Evolutionary conservation across 2,113 vertebrate species (phyloP).

Genomic region (Mustela nigripes): DNA sequence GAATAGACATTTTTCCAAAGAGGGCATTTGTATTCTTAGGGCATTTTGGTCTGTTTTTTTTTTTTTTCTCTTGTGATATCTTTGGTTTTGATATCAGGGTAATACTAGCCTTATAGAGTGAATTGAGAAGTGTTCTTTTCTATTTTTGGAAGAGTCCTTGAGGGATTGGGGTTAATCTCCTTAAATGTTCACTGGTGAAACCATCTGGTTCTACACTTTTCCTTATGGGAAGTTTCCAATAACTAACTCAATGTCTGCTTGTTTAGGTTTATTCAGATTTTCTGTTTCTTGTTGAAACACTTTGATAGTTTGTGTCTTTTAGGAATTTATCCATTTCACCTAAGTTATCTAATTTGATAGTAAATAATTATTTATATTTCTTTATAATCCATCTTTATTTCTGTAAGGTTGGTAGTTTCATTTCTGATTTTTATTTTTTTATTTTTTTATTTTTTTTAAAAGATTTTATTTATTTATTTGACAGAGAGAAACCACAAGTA

Average conservation of each 20-base stretch:
- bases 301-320: conserved; percentile 21
- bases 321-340: background rate
- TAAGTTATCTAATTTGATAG: background rate
- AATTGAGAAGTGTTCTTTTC: background rate
- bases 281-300: background rate
- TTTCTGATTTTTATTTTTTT: background rate
- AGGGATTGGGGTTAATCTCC: background rate
- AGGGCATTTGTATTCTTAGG: background rate
- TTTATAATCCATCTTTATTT: conserved; percentile 28
- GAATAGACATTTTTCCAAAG: background rate
- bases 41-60: background rate
- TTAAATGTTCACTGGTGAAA: conserved; percentile 9
- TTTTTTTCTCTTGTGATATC: background rate
- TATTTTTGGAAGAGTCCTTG: background rate
- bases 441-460: background rate
- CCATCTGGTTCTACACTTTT: background rate
- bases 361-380: conserved; percentile 36
- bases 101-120: background rate
- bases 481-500: too few species aligned
- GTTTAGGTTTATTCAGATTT: background rate
- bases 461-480: too few species aligned
- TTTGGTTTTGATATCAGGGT: background rate
- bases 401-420: background rate
- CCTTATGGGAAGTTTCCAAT: background rate
- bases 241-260: background rate